These are phyloP conservation scores for Pangasius djambal DNA, from an alignment of 2,797 vertebrate genomes.

Conservation along the genomic window DNA sequence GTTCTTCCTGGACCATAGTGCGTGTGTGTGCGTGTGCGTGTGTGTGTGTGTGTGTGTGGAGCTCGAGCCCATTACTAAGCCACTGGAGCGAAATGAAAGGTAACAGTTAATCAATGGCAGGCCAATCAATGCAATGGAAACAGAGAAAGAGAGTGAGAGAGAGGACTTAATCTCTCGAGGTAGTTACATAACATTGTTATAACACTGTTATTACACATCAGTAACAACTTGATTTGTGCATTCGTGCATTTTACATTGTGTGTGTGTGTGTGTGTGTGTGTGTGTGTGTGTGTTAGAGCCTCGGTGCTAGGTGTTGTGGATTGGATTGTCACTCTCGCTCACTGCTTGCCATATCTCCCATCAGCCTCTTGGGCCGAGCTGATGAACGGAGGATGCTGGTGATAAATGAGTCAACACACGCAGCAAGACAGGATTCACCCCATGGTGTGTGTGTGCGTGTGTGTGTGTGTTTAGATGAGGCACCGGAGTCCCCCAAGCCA, in stretches of 20 bases:
- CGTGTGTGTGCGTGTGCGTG: conserved; percentile 4
- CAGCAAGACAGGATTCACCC: conserved; percentile 52
- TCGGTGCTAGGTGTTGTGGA: conserved; percentile 62
- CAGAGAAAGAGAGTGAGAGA: conserved; percentile 30
- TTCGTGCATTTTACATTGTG: not conserved
- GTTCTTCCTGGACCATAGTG: conserved; percentile 5
- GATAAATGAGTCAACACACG: conserved; percentile 55
- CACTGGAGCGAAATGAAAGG: conserved; percentile 52
- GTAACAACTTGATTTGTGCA: not conserved
- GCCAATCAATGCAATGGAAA: conserved; percentile 41
- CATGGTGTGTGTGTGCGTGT: conserved; percentile 9
- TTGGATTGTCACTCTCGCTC: conserved; percentile 75
- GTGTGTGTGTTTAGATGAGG: conserved; percentile 16
- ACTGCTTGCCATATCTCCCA: conserved; percentile 69
- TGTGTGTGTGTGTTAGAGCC: not conserved
- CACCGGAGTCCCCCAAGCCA: conserved; percentile 22
- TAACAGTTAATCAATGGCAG: conserved; percentile 56
- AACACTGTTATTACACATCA: conserved; percentile 12
- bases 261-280: too few species aligned
- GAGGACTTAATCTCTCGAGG: not conserved
- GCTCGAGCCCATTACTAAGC: conserved; percentile 41
- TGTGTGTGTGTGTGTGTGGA: conserved; percentile 39
- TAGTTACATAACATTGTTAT: not conserved
- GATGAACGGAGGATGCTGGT: conserved; percentile 57
- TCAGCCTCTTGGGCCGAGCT: conserved; percentile 62